Base-by-base conservation (phyloP, 2,888 invertebrate genomes). In the Nomada flava region DNA sequence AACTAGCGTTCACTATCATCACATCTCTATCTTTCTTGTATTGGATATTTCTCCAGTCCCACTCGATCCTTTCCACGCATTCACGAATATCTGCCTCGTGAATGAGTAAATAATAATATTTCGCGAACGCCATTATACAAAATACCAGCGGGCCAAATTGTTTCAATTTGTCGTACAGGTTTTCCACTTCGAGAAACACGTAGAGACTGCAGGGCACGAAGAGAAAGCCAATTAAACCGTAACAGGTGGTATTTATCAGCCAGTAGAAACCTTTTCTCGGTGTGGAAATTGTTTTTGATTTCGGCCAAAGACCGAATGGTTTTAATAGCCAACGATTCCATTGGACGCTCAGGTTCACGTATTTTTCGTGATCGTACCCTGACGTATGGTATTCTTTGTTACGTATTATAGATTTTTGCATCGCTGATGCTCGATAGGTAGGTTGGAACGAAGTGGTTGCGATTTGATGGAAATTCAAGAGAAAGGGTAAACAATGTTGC, bases 281-380 rank as follows among this genome's bases (percentile, higher is more conserved):
- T 20, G 1, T 5, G 1, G 80, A 71, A 0, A 52, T 20, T 0
- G 78, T 15, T 2, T n/a, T 0, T 0, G 65, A 60, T 0, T 10
- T 11, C 0, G 92, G 92, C 92, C 92, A 92, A 18, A 85, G 85
- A 3, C 92, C 92, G n/a, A 92, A 76, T 0, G 89, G 84, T 26
- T 85, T 86, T 0, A 92, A 52, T 15, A 91, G 79, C 87, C 90
- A 92, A 10, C 91, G 91, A 36, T 88, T 92, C 79, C 90, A 69
- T 29, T 86, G 81, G 5, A 91, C 83, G 36, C 91, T 91, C 36
- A 90, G 89, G 0, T 76, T 79, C 60, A 82, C 13, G 15, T 74
- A 0, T 13, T 11, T 55, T 11, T 55, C 23, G n/a, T 65, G 50
- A 0, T 72, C 68, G 9, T 18, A 3, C 1, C n/a, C 53, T 2